Percentiles rank a stretch among this genome's conserved stretches.
phyloP scores from a whole-genome alignment of 2,888 invertebrate species.

The Dolomedes plantarius region DNA sequence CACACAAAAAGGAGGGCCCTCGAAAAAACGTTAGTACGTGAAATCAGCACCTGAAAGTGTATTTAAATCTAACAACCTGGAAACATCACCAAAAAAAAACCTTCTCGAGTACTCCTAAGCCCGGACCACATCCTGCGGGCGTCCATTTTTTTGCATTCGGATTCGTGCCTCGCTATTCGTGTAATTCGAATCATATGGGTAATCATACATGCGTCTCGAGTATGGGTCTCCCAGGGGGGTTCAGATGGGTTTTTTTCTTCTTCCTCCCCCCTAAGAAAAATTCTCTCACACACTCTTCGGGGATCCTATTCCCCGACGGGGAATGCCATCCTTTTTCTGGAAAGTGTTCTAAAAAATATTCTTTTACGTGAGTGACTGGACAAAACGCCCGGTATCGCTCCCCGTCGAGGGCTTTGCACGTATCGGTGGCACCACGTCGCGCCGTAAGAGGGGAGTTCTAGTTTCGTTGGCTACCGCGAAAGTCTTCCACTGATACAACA shows the following conservation, averaged over 20 bases:
- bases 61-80: slow-evolving; percentile 13
- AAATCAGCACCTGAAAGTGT: slow-evolving; percentile 11
- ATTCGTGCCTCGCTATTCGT: neutral
- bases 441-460: neutral
- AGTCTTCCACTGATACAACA: neutral
- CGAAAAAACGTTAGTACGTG: neutral
- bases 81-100: neutral
- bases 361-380: slow-evolving; percentile 14
- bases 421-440: slow-evolving; percentile 10
- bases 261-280: neutral
- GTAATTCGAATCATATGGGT: slow-evolving; percentile 11
- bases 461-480: neutral
- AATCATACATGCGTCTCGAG: slow-evolving; percentile 14
- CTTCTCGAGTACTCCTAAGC: neutral
- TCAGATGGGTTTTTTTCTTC: too few species aligned
- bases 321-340: neutral
- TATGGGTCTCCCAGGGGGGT: neutral
- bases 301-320: neutral
- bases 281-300: slow-evolving; percentile 2
- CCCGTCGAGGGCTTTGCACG: neutral
- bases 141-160: neutral
- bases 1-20: too few species aligned
- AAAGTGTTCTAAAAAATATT: neutral
- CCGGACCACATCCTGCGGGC: neutral
- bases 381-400: slow-evolving; percentile 1